Conservation (phyloP, 1,140 invertebrate species). For the Macrotrachela quadricornifera region DNA sequence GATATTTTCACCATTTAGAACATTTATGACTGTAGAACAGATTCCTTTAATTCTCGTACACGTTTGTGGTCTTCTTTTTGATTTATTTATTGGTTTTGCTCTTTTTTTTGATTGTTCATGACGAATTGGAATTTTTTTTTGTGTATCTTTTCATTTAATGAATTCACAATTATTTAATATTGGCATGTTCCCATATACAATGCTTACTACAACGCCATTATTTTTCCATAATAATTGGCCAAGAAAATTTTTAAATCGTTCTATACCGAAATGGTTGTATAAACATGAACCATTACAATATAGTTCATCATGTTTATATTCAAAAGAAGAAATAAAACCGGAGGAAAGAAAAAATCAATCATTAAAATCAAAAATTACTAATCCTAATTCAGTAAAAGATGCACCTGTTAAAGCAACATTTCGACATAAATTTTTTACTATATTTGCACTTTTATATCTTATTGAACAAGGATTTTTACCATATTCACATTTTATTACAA, state of each 20-base stretch:
- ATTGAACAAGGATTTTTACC: slow-evolving; percentile 39
- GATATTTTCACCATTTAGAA: slow-evolving; percentile 59
- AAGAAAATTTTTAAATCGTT: no score
- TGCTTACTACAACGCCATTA: slow-evolving; percentile 57
- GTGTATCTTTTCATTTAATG: slow-evolving; percentile 59
- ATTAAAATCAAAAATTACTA: no score
- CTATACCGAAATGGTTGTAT: no score
- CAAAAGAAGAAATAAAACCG: no score
- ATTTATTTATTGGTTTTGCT: slow-evolving; percentile 59
- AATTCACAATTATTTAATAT: slow-evolving; percentile 66
- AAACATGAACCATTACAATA: no score
- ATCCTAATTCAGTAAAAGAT: no score
- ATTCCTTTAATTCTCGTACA: slow-evolving; percentile 63
- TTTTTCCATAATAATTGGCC: slow-evolving; percentile 65
- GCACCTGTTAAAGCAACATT: background rate
- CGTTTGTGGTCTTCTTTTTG: slow-evolving; percentile 59
- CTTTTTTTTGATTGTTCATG: slow-evolving; percentile 51
- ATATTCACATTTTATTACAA: slow-evolving; percentile 29
- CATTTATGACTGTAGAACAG: slow-evolving; percentile 46
- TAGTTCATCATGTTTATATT: no score
- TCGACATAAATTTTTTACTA: slow-evolving; percentile 6
- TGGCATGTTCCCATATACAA: slow-evolving; percentile 83
- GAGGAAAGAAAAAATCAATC: no score
- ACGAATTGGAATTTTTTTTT: slow-evolving; percentile 48
- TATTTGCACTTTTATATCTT: slow-evolving; percentile 36